These are phyloP conservation scores for Danionella cerebrum DNA, from an alignment of 2,113 vertebrate species.

Conservation along the genomic window DNA sequence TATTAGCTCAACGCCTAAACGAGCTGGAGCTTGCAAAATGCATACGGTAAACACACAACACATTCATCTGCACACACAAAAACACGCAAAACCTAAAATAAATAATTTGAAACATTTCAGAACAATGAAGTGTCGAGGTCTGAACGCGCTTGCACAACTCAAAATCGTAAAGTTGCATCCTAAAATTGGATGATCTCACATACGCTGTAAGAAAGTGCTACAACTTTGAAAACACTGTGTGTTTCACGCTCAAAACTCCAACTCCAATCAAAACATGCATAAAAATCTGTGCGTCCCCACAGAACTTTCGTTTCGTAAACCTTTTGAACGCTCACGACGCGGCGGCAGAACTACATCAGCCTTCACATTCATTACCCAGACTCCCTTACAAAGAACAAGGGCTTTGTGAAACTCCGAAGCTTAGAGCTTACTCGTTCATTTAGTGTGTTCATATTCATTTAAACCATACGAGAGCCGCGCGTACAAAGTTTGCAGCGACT, in stretches of 20 bases:
- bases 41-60: constrained; percentile 17
- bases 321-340: not conserved
- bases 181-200: constrained; percentile 26
- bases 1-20: constrained; percentile 4
- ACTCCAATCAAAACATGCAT: constrained; percentile 41
- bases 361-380: not conserved
- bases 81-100: not conserved
- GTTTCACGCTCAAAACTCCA: constrained; percentile 14
- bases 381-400: not conserved
- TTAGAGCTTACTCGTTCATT: constrained; percentile 7
- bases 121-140: constrained; percentile 15
- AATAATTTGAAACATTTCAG: not conserved
- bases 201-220: constrained; percentile 31
- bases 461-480: not conserved
- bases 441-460: constrained; percentile 1
- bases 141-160: not conserved
- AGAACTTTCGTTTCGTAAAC: constrained; percentile 45
- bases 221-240: constrained; percentile 4
- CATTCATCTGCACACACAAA: constrained; percentile 2
- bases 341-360: not conserved
- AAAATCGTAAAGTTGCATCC: constrained; percentile 3
- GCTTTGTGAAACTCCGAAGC: constrained; percentile 6
- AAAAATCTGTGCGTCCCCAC: constrained; percentile 46
- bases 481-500: not conserved
- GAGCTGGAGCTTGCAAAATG: constrained; percentile 13